phyloP scores from a whole-genome alignment of 2,888 invertebrate genomes.

The Phasia obesa region DNA sequence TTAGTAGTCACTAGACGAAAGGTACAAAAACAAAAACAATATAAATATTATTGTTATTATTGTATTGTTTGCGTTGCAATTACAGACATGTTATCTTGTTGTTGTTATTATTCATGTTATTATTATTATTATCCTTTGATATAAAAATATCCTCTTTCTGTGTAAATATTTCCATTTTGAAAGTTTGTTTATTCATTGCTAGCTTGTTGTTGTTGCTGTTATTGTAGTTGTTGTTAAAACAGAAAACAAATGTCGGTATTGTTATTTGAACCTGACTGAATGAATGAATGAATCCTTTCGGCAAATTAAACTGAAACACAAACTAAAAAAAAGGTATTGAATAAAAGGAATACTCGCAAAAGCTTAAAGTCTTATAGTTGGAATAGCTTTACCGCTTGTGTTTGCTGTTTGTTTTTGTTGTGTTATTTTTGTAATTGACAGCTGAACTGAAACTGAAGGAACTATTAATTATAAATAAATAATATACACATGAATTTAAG shows the following conservation, averaged over 20 bases:
- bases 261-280: slow-evolving; percentile 39
- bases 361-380: slow-evolving; percentile 6
- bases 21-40: slow-evolving; percentile 15
- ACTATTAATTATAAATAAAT: slow-evolving; percentile 64
- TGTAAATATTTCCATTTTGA: slow-evolving; percentile 48
- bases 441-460: slow-evolving; percentile 41
- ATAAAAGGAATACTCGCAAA: slow-evolving; percentile 5
- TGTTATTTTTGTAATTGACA: slow-evolving; percentile 55
- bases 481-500: slow-evolving; percentile 33
- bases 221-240: slow-evolving; percentile 13
- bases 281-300: slow-evolving; percentile 54
- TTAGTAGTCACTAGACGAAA: slow-evolving; percentile 1
- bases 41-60: slow-evolving; percentile 27
- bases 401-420: background rate
- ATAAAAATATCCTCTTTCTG: slow-evolving; percentile 42
- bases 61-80: slow-evolving; percentile 42
- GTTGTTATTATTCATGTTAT: slow-evolving; percentile 26
- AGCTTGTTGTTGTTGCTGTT: background rate
- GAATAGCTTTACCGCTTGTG: background rate
- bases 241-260: slow-evolving; percentile 5
- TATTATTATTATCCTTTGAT: slow-evolving; percentile 50
- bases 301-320: slow-evolving; percentile 18
- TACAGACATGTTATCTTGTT: slow-evolving; percentile 51
- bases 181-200: slow-evolving; percentile 12
- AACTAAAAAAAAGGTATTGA: slow-evolving; percentile 20